Base-by-base conservation (phyloP, 1,140 invertebrate species). In the Trichoplusia ni region DNA sequence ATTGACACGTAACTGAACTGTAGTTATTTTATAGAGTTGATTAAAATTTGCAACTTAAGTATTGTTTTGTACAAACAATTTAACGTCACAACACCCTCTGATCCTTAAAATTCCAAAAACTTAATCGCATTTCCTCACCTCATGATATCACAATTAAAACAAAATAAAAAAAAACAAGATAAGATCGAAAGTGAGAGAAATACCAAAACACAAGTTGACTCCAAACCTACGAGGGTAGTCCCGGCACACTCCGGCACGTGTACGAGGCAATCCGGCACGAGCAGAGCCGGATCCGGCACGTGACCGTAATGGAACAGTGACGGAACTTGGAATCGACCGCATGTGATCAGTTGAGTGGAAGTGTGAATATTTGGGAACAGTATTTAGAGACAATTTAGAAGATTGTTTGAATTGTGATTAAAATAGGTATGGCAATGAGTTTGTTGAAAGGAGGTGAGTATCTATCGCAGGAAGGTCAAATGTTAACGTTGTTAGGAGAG, bases 311-410 rank as follows among this genome's bases (percentile, higher is more conserved):
- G 46, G 27, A 3, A 7, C 40, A 27, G 51, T 54, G 49, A 64
- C 60, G 69, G 59, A 62, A 64, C 67, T 61, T 56, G 40, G 46
- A 58, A 67, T 29, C 27, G 78, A 79, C 77, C 79, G 71, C 73
- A 71, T 79, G 69, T 77, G 71, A 71, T 60, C 71, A 77, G 69
- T 81, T 79, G 68, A 71, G 58, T 76, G 70, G 49, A 69, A 69
- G 67, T 53, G 67, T 61, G 67, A 69, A 56, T 18, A 33, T 65
- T 53, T 29, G 67, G 61, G 33, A 37, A 58, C 56, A 53, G 7
- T 51, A 21, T 51, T 64, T 53, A 46, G 25, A n/a, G 29, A 5
- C 5, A 21, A 35, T 51, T 51, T 19, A 3, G 31, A n/a, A n/a
- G n/a, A n/a, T n/a, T n/a, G n/a, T n/a, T n/a, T n/a, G n/a, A n/a